Conservation (phyloP, 2,888 invertebrate genomes). For the Monoplex corrugatus region DNA sequence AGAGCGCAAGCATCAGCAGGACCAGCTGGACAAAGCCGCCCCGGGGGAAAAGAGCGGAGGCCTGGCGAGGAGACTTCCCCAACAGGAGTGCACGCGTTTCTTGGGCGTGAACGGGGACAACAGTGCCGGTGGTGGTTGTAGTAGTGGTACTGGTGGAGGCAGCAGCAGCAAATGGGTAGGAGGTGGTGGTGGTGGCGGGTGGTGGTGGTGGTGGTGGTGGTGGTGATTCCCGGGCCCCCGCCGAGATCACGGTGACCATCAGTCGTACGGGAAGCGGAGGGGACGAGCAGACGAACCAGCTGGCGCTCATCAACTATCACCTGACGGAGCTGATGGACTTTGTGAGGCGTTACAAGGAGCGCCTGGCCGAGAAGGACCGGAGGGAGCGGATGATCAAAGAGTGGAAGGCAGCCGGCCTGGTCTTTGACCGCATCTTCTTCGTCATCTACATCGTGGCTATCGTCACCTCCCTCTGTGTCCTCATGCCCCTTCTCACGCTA, state of each 20-base stretch:
- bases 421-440: constrained; percentile 80
- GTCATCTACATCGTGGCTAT: constrained; percentile 76
- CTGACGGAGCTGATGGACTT: constrained; percentile 72
- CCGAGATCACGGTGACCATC: constrained; percentile 53
- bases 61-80: constrained; percentile 51
- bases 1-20: constrained; percentile 60
- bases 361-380: constrained; percentile 76
- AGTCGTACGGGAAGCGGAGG: constrained; percentile 21
- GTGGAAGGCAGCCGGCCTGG: constrained; percentile 80
- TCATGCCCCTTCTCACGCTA: constrained; percentile 68
- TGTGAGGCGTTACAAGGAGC: constrained; percentile 67
- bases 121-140: constrained; percentile 46
- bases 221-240: constrained; percentile 50
- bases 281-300: constrained; percentile 59
- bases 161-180: constrained; percentile 13
- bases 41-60: constrained; percentile 56
- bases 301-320: constrained; percentile 69
- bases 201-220: constrained; percentile 41
- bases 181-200: neutral
- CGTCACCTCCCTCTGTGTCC: constrained; percentile 74
- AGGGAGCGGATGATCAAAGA: constrained; percentile 76
- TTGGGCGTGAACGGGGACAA: constrained; percentile 67
- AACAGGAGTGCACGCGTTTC: constrained; percentile 58
- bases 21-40: constrained; percentile 51
- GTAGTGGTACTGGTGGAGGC: constrained; percentile 46